Conservation (phyloP, 2,797 vertebrate genomes). For the Amazonetta brasiliensis region DNA sequence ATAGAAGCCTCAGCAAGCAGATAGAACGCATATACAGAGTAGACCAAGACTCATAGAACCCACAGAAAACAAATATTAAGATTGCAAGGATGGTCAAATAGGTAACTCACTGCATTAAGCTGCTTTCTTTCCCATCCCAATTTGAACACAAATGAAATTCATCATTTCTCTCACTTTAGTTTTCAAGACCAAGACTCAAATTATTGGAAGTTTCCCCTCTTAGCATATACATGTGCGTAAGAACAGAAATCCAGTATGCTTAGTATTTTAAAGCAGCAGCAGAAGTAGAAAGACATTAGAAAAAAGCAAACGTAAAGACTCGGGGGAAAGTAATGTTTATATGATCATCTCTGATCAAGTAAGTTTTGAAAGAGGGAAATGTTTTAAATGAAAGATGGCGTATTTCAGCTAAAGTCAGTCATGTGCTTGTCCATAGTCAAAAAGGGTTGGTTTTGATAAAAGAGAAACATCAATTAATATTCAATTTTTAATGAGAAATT, state of each 20-base stretch:
- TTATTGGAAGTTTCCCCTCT: not conserved
- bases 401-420: not conserved
- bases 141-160: not conserved
- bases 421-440: not conserved
- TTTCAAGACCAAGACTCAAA: not conserved
- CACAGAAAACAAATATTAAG: not conserved
- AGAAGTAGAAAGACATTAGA: not conserved
- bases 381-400: too few relatives aligned
- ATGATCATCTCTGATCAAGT: not conserved
- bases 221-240: accelerated
- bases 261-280: not conserved
- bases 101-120: not conserved
- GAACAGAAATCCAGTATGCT: not conserved
- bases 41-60: not conserved
- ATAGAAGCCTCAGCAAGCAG: not conserved
- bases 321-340: not conserved
- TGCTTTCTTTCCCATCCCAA: not conserved
- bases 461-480: not conserved
- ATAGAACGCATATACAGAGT: too few relatives aligned
- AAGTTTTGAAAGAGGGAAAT: not conserved
- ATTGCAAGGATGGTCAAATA: not conserved
- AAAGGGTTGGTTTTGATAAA: not conserved
- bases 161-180: not conserved
- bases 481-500: not conserved
- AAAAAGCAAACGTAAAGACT: not conserved